A percentile compares a stretch with the other conserved stretches of the same genome.
Evolutionary conservation across 2,888 invertebrate species (phyloP).

Genomic region (Drosophila demipolita): DNA sequence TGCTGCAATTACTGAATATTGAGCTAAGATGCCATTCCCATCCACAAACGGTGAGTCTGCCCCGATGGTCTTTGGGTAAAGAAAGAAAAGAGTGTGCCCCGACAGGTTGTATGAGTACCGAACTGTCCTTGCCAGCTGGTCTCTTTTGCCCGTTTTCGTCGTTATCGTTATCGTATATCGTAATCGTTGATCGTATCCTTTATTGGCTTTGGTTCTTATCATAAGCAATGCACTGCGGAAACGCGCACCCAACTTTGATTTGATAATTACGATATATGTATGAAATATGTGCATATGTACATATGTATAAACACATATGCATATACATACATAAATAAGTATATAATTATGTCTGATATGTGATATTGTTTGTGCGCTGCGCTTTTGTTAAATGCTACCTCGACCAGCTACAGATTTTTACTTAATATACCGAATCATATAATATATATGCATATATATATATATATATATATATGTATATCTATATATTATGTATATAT

Average conservation of each 20-base stretch:
- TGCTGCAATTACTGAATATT: slow-evolving; percentile 46
- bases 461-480: background rate
- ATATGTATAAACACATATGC: slow-evolving; percentile 4
- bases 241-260: slow-evolving; percentile 45
- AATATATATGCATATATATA: slow-evolving; percentile 11
- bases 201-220: slow-evolving; percentile 58
- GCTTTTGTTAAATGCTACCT: slow-evolving; percentile 33
- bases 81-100: slow-evolving; percentile 25
- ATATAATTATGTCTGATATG: slow-evolving; percentile 37
- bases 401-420: slow-evolving; percentile 24
- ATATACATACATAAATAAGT: slow-evolving; percentile 19
- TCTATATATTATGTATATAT: slow-evolving; percentile 5
- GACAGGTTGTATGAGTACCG: slow-evolving; percentile 15
- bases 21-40: slow-evolving; percentile 52
- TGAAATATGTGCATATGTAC: slow-evolving; percentile 7
- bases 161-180: slow-evolving; percentile 45
- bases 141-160: slow-evolving; percentile 49
- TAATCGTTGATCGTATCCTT: slow-evolving; percentile 37
- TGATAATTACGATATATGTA: slow-evolving; percentile 25
- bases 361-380: slow-evolving; percentile 37
- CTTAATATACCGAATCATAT: slow-evolving; percentile 24
- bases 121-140: slow-evolving; percentile 21
- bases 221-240: slow-evolving; percentile 45
- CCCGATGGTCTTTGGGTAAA: slow-evolving; percentile 47
- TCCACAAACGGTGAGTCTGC: slow-evolving; percentile 56